Evolutionary conservation across 1,140 invertebrate genomes (phyloP), one percentile per base, ranked within the genome.

Genomic region (Lucilia sericata): DNA sequence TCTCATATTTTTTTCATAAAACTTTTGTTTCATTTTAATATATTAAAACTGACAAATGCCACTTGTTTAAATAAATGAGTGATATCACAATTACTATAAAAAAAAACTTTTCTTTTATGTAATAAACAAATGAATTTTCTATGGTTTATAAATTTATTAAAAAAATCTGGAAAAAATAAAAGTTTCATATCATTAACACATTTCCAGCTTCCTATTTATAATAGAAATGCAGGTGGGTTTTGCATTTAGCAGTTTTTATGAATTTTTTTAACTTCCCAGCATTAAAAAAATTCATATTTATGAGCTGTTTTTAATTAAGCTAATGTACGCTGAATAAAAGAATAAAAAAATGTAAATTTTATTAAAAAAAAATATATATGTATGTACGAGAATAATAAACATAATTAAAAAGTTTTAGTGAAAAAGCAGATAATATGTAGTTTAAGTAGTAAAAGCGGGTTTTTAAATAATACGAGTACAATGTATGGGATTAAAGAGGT

Each of bases 221-320:
- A 60, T 14, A 14, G n/a, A 60, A 60, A n/a, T 60, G 55, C 55
- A 60, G 55, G 55, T 60, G n/a, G 14, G n/a, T 17, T 60, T 60
- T 60, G 25, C 25, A 30, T 60, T n/a, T 17, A n/a, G 0, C 7
- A n/a, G 25, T 30, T 60, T 17, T n/a, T n/a, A 7, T n/a, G 14
- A 7, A n/a, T 17, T n/a, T 60, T 60, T 60, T 60, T 60, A 60
- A 60, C 55, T 60, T n/a, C n/a, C 55, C 7, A 14, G 13, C 14
- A 17, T 60, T 60, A 60, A 60, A 42, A n/a, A 60, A 60, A 60
- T n/a, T 17, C 13, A 60, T 60, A 60, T 60, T 60, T 60, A 60
- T 60, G 55, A 60, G 55, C 55, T 60, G 55, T 60, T 60, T 60
- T 60, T 60, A 60, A 60, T 60, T 60, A 60, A 60, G 55, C 55